A percentile compares a stretch with the other conserved stretches of the same genome.
These are phyloP conservation scores for Nebria salina DNA, from an alignment of 2,888 invertebrate genomes.

Conservation along the genomic window DNA sequence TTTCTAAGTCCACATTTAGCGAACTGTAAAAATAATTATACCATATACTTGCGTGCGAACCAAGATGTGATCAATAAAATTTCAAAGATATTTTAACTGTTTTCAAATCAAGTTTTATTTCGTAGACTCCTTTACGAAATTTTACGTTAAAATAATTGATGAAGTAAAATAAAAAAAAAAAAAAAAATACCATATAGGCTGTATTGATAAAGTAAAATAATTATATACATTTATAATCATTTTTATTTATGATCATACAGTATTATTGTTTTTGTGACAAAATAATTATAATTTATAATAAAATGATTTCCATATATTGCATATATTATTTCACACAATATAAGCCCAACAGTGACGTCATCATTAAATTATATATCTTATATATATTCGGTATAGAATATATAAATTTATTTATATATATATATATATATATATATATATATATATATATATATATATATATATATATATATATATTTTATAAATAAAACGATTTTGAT, in stretches of 20 bases:
- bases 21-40: constrained; percentile 40
- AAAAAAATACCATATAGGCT: constrained; percentile 3
- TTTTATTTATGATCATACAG: constrained; percentile 1
- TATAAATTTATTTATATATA: too few relatives aligned
- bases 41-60: constrained; percentile 41
- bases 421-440: too few relatives aligned
- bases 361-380: too few relatives aligned
- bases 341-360: too few relatives aligned
- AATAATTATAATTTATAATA: background rate
- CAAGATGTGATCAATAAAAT: constrained; percentile 45
- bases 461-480: background rate
- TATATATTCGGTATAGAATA: too few relatives aligned
- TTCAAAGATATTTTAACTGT: constrained; percentile 46
- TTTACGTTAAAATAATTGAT: background rate
- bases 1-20: constrained; percentile 26
- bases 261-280: constrained; percentile 1
- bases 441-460: too few relatives aligned
- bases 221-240: background rate
- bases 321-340: background rate
- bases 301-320: background rate
- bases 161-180: too few relatives aligned
- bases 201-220: background rate
- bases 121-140: constrained; percentile 7
- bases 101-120: constrained; percentile 41
- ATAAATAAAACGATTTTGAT: background rate